Percentiles rank a stretch among this genome's conserved stretches.
These are phyloP conservation scores for Riparia riparia DNA, from an alignment of 2,113 vertebrate genomes.

Conservation along the genomic window DNA sequence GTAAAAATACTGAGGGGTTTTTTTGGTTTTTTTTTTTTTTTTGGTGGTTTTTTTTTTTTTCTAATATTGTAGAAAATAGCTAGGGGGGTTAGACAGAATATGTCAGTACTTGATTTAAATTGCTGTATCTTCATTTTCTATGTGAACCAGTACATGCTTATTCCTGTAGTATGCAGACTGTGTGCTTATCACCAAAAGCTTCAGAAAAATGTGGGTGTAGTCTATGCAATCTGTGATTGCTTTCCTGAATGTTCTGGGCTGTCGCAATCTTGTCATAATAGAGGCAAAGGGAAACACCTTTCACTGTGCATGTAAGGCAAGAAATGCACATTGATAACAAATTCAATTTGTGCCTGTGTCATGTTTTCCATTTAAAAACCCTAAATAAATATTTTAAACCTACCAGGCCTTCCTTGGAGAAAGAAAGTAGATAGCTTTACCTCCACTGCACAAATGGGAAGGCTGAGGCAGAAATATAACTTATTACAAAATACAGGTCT, in stretches of 20 bases:
- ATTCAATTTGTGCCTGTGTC: neutral
- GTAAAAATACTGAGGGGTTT: neutral
- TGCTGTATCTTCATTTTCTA: slow-evolving; percentile 8
- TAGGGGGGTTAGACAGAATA: slow-evolving; percentile 32
- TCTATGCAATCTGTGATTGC: slow-evolving; percentile 30
- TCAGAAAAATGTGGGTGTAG: slow-evolving; percentile 54
- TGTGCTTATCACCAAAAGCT: slow-evolving; percentile 35
- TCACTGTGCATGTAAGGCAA: neutral
- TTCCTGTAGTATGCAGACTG: slow-evolving; percentile 41
- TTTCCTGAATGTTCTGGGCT: slow-evolving; percentile 29
- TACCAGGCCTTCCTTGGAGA: neutral
- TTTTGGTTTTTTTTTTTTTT: neutral
- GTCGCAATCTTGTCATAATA: neutral
- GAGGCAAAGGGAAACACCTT: slow-evolving; percentile 33
- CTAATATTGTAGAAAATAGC: neutral
- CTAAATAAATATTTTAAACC: neutral
- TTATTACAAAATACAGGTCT: neutral
- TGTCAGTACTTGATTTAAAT: slow-evolving; percentile 28
- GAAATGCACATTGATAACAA: neutral
- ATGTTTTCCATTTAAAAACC: neutral
- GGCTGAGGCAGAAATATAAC: neutral
- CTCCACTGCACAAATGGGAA: neutral
- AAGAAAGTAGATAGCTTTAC: neutral
- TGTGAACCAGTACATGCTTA: slow-evolving; percentile 28
- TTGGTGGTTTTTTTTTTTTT: neutral